A percentile compares a stretch with the other conserved stretches of the same genome.
Evolutionary conservation across 1,140 invertebrate genomes (phyloP).

Genomic region (Cydia pomonella): DNA sequence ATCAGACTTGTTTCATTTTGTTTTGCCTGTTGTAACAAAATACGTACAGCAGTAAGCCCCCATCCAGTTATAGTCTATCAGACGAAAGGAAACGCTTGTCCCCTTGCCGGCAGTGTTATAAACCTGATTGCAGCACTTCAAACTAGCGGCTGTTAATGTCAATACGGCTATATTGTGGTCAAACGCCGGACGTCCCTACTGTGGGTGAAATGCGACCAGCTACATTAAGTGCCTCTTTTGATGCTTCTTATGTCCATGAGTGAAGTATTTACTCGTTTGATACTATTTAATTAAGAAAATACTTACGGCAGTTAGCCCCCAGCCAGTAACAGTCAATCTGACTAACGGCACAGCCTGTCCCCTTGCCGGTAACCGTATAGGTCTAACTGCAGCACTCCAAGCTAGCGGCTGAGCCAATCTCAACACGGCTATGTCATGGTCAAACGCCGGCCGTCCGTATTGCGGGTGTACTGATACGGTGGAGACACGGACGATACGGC

Average conservation of each 20-base stretch:
- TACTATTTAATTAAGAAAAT: background rate
- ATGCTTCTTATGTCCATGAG: too few species aligned
- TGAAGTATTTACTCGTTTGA: too few species aligned
- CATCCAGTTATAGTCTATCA: slow-evolving; percentile 49
- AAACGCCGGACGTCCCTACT: slow-evolving; percentile 63
- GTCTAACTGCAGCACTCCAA: slow-evolving; percentile 55
- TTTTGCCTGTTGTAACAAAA: too few species aligned
- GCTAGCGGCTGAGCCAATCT: slow-evolving; percentile 57
- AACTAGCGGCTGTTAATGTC: slow-evolving; percentile 55
- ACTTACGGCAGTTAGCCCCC: slow-evolving; percentile 73
- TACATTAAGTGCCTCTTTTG: too few species aligned
- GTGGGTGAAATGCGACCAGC: slow-evolving; percentile 55
- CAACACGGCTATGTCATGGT: slow-evolving; percentile 73
- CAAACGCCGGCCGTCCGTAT: slow-evolving; percentile 66
- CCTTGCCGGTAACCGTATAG: slow-evolving; percentile 59
- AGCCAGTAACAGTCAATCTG: slow-evolving; percentile 68
- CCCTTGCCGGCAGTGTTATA: slow-evolving; percentile 55
- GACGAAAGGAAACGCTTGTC: slow-evolving; percentile 62
- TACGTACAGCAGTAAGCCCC: background rate
- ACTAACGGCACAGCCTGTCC: slow-evolving; percentile 63
- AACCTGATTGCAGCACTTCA: slow-evolving; percentile 58
- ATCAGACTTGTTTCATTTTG: too few species aligned
- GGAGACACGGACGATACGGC: slow-evolving; percentile 58
- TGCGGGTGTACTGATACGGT: slow-evolving; percentile 65
- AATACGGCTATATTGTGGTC: slow-evolving; percentile 74